A percentile compares a stretch with the other conserved stretches of the same genome.
These are phyloP conservation scores for Sesia bembeciformis DNA, from an alignment of 2,888 invertebrate species.

Conservation along the genomic window DNA sequence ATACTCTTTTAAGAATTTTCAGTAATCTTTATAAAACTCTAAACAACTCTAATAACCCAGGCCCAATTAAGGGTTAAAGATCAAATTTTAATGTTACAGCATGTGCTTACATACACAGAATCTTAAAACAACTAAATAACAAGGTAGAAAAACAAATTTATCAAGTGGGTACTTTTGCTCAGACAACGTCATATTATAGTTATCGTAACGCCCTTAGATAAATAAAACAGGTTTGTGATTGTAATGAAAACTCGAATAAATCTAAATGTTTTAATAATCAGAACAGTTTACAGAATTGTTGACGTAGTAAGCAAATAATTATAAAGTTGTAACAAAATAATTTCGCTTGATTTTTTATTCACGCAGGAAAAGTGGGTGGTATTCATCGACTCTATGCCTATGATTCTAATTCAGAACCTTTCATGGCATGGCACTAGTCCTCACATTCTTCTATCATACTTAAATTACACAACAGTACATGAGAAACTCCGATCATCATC, in stretches of 20 bases:
- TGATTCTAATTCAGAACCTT: slow-evolving; percentile 72
- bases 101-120: too few relatives aligned
- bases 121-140: too few relatives aligned
- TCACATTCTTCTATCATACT: slow-evolving; percentile 71
- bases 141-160: too few relatives aligned
- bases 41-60: too few relatives aligned
- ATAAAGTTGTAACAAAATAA: slow-evolving; percentile 51
- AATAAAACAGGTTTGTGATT: too few relatives aligned
- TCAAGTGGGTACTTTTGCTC: too few relatives aligned
- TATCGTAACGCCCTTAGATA: too few relatives aligned
- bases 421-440: slow-evolving; percentile 74
- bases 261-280: neutral
- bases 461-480: slow-evolving; percentile 12
- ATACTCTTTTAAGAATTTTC: too few relatives aligned
- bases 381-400: slow-evolving; percentile 69
- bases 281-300: slow-evolving; percentile 39
- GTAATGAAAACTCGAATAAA: neutral
- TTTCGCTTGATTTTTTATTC: slow-evolving; percentile 46
- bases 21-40: too few relatives aligned
- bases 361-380: slow-evolving; percentile 72
- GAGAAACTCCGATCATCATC: neutral
- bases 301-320: slow-evolving; percentile 43
- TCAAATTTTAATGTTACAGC: too few relatives aligned
- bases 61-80: too few relatives aligned
- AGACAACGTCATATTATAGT: too few relatives aligned